Evolutionary conservation across 2,888 invertebrate species (phyloP).

Genomic region (Tanypteryx hageni): DNA sequence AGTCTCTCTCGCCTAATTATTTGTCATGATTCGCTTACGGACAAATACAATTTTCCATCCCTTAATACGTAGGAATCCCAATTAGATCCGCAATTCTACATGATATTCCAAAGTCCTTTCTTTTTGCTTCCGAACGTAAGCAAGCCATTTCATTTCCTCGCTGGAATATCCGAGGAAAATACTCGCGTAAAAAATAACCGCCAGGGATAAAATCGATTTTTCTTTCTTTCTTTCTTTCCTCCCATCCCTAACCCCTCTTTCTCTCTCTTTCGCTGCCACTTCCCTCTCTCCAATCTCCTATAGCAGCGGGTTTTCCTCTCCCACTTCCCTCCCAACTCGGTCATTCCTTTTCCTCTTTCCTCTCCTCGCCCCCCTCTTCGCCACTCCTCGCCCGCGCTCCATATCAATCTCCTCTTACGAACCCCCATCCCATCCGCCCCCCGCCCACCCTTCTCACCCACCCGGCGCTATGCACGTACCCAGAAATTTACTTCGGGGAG

Average conservation of each 20-base stretch:
- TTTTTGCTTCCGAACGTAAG: neutral
- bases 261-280: neutral
- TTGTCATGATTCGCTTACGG: too few species aligned
- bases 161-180: neutral
- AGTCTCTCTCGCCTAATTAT: too few species aligned
- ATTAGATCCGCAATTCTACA: too few species aligned
- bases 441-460: neutral
- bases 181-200: neutral
- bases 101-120: too few species aligned
- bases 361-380: neutral
- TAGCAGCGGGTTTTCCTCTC: neutral
- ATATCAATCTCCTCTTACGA: constrained; percentile 15
- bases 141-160: neutral
- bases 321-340: neutral
- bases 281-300: neutral
- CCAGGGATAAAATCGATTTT: neutral
- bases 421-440: neutral
- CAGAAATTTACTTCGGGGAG: too few species aligned
- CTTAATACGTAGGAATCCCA: too few species aligned
- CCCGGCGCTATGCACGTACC: too few species aligned
- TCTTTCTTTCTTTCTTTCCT: neutral
- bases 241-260: neutral
- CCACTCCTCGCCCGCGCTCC: too few species aligned
- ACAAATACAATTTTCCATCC: too few species aligned
- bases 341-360: neutral